Conservation (phyloP, 2,113 vertebrate genomes). For the Podilymbus podiceps region DNA sequence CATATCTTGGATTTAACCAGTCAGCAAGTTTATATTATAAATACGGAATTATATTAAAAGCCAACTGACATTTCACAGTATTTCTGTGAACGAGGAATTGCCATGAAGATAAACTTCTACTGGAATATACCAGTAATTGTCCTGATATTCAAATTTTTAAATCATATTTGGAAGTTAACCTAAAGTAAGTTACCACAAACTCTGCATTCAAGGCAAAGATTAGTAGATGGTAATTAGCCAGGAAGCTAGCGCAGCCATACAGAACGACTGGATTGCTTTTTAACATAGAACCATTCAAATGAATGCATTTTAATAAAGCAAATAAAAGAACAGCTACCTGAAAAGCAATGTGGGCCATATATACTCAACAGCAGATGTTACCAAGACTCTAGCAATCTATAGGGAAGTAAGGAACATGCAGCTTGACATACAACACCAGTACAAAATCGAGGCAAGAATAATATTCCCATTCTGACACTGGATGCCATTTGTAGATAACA, state of each 20-base stretch:
- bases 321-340: neutral
- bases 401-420: neutral
- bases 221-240: neutral
- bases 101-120: neutral
- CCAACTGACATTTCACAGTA: neutral
- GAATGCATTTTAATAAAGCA: neutral
- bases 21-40: neutral
- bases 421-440: neutral
- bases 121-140: neutral
- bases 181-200: neutral
- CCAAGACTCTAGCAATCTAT: neutral
- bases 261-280: neutral
- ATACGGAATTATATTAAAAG: neutral
- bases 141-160: constrained; percentile 9
- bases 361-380: neutral
- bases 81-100: neutral
- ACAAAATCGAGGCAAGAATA: neutral
- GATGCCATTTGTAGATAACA: neutral
- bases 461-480: neutral
- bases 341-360: neutral
- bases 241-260: neutral
- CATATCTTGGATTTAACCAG: neutral
- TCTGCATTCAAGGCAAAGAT: neutral
- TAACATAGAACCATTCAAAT: neutral
- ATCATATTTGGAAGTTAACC: neutral